Evolutionary conservation across 2,113 vertebrate genomes (phyloP), one percentile per base, ranked within the genome.

Genomic region (Shinisaurus crocodilurus): DNA sequence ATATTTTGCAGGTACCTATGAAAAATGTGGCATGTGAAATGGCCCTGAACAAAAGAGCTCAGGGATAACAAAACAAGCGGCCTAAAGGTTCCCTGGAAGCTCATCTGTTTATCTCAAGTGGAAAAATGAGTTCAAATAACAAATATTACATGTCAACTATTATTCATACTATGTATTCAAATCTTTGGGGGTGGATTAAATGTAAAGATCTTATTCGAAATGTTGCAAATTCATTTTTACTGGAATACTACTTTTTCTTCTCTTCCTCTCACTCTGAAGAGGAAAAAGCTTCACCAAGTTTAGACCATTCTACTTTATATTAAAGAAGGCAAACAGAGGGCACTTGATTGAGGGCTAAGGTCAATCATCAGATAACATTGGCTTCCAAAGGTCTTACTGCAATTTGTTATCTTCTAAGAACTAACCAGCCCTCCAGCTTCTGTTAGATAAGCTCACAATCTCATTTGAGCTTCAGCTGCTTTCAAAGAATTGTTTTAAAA

Each of bases 121-220:
- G 13, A 75, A 60, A 81, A 32, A 65, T 1, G 37, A 65, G 60
- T 34, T 65, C 50, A 40, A 40, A 87, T n/a, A 79, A 18, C 9
- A 8, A n/a, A 40, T 37, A 60, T 37, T n/a, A 25, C 18, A 45
- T 69, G n/a, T 5, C 27, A 40, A 86, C 76, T 87, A 87, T 86
- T 89, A 87, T 87, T 82, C 80, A 82, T 81, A 91, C 10, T 88
- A 82, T 95, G 89, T 95, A 94, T 89, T 94, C 81, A 96, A 94
- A 83, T 92, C 67, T 57, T 90, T 60, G 77, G 92, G 43, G 89
- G 60, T 82, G 93, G 37, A 81, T 18, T 84, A 40, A 93, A 94
- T 95, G 90, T 90, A 93, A 88, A 79, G 77, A 0, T 0, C 72
- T 88, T 74, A 79, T 93, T 89, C 89, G 40, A 88, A 92, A 89